Evolutionary conservation across 2,888 invertebrate genomes (phyloP).

Genomic region (Agrotis exclamationis): DNA sequence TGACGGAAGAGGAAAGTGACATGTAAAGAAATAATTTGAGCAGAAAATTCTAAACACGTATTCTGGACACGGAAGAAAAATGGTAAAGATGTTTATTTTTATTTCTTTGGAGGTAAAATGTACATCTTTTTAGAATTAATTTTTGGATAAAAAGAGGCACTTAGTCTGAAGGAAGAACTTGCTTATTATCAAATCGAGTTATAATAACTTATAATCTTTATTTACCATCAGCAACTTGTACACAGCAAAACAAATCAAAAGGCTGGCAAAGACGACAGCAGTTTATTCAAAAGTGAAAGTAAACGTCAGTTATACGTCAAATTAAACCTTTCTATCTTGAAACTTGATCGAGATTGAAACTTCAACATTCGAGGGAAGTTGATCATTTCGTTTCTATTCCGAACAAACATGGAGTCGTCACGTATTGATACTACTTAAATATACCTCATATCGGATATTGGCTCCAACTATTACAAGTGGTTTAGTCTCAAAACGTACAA

Average conservation of each 20-base stretch:
- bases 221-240: no score
- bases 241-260: background rate
- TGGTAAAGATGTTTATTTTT: constrained; percentile 15
- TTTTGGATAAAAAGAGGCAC: background rate
- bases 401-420: background rate
- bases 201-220: no score
- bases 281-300: background rate
- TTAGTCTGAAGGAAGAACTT: background rate
- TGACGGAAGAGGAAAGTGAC: constrained; percentile 12
- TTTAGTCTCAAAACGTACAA: no score
- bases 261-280: background rate
- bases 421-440: constrained; percentile 31
- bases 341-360: background rate
- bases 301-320: constrained; percentile 1
- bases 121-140: background rate
- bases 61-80: constrained; percentile 5
- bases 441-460: constrained; percentile 12
- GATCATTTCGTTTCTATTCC: constrained; percentile 1
- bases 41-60: constrained; percentile 15
- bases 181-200: background rate
- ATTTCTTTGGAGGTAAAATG: background rate
- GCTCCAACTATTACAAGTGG: constrained; percentile 10
- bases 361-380: constrained; percentile 10
- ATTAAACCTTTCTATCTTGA: background rate
- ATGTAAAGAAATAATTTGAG: constrained; percentile 44